Conservation (phyloP, 2,797 vertebrate species). For the Philypnodon macrostomus region DNA sequence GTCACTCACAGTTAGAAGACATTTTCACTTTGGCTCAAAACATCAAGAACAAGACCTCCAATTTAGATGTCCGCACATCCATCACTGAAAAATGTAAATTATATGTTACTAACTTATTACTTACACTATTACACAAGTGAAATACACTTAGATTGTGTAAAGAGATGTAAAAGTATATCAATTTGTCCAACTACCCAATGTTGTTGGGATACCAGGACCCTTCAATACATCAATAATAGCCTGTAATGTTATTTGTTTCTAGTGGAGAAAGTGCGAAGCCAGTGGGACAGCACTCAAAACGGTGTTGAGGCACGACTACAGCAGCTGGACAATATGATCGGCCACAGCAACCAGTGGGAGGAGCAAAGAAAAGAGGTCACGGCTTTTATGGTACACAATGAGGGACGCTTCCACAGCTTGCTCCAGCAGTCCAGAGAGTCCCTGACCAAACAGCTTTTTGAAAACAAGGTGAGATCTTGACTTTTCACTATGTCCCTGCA, state of each 20-base stretch:
- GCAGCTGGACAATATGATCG: slow-evolving; percentile 88
- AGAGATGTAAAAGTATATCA: no score
- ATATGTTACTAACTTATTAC: slow-evolving; percentile 63
- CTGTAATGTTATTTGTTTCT: no score
- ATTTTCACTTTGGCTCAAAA: slow-evolving; percentile 96
- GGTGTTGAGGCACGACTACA: slow-evolving; percentile 86
- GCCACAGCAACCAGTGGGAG: slow-evolving; percentile 90
- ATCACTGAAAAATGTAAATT: slow-evolving; percentile 95
- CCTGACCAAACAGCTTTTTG: slow-evolving; percentile 84
- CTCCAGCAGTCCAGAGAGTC: slow-evolving; percentile 82
- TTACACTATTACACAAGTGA: neutral
- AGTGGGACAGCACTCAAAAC: slow-evolving; percentile 92
- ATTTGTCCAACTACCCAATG: no score
- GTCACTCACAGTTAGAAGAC: slow-evolving; percentile 89
- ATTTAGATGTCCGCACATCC: slow-evolving; percentile 88
- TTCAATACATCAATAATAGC: no score
- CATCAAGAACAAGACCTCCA: slow-evolving; percentile 97
- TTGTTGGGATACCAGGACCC: no score
- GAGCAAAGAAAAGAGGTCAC: slow-evolving; percentile 83
- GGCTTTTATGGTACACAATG: slow-evolving; percentile 82
- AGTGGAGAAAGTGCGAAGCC: slow-evolving; percentile 92
- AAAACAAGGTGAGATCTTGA: slow-evolving; percentile 83
- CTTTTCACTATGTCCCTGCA: slow-evolving; percentile 11
- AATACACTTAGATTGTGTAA: no score
- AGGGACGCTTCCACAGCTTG: slow-evolving; percentile 81